Conservation (phyloP, 2,113 vertebrate species). For the Pterophyllum scalare region DNA sequence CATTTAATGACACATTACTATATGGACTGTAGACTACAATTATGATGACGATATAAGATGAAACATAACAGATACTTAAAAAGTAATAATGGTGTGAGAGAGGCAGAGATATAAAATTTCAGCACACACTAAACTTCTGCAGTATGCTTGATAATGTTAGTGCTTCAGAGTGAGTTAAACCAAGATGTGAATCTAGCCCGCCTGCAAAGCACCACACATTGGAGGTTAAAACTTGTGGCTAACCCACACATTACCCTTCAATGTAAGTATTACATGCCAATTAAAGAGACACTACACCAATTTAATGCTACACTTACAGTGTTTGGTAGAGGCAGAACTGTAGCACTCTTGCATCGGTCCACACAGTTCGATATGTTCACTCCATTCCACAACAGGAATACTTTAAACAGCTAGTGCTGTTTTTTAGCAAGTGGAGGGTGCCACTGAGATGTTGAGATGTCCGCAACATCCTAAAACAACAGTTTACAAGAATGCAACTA, state of each 20-base stretch:
- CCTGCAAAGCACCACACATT: background rate
- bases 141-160: background rate
- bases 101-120: background rate
- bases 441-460: background rate
- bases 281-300: background rate
- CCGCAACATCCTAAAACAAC: background rate
- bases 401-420: background rate
- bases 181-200: background rate
- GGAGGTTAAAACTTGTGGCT: background rate
- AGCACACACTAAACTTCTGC: background rate
- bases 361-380: background rate
- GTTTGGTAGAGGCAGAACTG: background rate
- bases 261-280: background rate
- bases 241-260: background rate
- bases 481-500: background rate
- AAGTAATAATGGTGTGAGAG: background rate
- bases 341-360: background rate
- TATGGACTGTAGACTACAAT: background rate
- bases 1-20: background rate
- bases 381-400: background rate
- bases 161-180: background rate
- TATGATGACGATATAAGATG: background rate
- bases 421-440: background rate
- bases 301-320: background rate
- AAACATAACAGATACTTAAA: constrained; percentile 6